Evolutionary conservation across 2,797 vertebrate species (phyloP).

Genomic region (Sebastes minor): DNA sequence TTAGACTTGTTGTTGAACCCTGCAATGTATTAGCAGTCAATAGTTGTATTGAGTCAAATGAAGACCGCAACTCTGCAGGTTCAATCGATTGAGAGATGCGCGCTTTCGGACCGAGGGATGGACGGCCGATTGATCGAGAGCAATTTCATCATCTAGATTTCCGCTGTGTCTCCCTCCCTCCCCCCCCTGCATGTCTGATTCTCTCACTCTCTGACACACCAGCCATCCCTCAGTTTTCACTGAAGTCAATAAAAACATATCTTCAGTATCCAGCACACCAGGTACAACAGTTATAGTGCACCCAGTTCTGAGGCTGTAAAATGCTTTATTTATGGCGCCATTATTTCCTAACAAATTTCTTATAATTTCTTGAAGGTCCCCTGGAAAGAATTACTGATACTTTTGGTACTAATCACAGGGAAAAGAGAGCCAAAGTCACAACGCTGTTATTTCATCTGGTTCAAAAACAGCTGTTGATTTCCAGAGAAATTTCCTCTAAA

Average conservation of each 20-base stretch:
- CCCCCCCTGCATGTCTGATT: background rate
- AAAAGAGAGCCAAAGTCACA: background rate
- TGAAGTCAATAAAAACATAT: constrained; percentile 20
- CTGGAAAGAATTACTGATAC: background rate
- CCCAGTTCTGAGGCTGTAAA: background rate
- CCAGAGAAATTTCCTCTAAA: too few species aligned
- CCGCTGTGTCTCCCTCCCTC: background rate
- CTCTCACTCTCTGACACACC: constrained; percentile 11
- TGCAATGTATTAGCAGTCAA: background rate
- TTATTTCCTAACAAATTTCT: background rate
- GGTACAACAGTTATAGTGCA: background rate
- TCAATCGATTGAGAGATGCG: background rate
- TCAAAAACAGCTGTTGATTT: background rate
- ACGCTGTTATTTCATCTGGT: background rate
- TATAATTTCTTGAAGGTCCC: background rate
- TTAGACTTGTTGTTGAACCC: background rate
- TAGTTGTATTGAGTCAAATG: background rate
- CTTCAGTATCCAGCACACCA: background rate
- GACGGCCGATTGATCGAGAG: constrained; percentile 18
- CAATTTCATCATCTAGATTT: constrained; percentile 32
- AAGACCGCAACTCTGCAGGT: background rate
- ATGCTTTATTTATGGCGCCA: background rate
- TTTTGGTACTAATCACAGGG: background rate
- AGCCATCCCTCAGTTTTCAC: constrained; percentile 1
- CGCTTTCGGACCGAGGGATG: background rate